Conservation (phyloP, 2,888 invertebrate species). For the Orthosia incerta region DNA sequence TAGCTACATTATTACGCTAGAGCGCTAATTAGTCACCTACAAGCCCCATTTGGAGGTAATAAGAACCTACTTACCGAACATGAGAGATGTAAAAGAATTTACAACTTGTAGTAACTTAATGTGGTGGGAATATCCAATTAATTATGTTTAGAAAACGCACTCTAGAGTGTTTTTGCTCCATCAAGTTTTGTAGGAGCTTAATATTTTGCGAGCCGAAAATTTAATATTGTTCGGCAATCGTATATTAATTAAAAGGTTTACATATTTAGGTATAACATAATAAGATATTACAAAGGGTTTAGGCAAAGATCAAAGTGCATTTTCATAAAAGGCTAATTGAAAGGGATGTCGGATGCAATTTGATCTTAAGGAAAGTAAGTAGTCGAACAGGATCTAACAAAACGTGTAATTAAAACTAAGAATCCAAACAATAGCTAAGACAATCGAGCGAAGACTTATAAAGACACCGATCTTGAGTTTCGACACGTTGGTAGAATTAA, state of each 20-base stretch:
- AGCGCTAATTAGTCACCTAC: no score
- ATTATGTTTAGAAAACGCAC: slow-evolving; percentile 11
- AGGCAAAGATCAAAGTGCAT: slow-evolving; percentile 57
- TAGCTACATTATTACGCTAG: no score
- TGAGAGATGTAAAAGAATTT: neutral
- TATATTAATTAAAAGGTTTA: slow-evolving; percentile 20
- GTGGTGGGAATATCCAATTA: neutral
- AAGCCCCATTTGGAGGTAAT: no score
- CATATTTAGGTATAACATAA: neutral
- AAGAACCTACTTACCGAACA: no score
- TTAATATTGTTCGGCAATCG: neutral
- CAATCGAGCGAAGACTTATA: slow-evolving; percentile 73
- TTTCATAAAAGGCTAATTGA: slow-evolving; percentile 57
- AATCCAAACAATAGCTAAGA: slow-evolving; percentile 72
- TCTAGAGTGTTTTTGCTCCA: slow-evolving; percentile 9
- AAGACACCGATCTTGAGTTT: slow-evolving; percentile 70
- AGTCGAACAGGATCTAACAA: slow-evolving; percentile 60
- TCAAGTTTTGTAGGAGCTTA: slow-evolving; percentile 22
- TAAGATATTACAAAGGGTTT: slow-evolving; percentile 29
- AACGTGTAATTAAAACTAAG: slow-evolving; percentile 73
- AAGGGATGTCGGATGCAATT: slow-evolving; percentile 53
- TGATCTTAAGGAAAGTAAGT: slow-evolving; percentile 54
- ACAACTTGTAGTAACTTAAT: neutral
- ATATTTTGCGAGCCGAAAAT: neutral
- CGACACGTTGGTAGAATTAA: slow-evolving; percentile 70